phyloP scores from a whole-genome alignment of 2,888 invertebrate species.

The Agriotes lineatus region DNA sequence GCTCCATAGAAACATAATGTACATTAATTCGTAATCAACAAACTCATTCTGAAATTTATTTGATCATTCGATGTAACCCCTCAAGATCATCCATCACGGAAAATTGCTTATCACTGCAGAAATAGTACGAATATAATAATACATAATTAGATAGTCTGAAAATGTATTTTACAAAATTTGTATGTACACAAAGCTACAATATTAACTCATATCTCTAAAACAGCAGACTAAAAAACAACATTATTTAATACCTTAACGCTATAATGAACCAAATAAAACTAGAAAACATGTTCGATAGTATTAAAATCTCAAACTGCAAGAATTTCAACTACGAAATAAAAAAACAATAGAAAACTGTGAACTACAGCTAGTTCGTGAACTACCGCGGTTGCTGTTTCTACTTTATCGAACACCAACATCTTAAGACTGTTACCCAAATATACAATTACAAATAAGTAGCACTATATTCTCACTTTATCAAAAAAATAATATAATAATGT shows the following conservation, averaged over 20 bases:
- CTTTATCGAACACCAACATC: constrained; percentile 9
- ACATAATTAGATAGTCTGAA: constrained; percentile 17
- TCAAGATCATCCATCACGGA: no score
- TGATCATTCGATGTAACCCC: no score
- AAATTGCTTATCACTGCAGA: no score
- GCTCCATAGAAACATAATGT: no score
- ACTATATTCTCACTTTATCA: constrained; percentile 11
- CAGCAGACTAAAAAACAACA: constrained; percentile 13
- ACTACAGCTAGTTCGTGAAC: neutral
- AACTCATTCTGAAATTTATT: no score
- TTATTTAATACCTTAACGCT: constrained; percentile 9
- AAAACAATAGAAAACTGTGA: neutral
- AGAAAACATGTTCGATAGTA: constrained; percentile 3
- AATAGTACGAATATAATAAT: no score
- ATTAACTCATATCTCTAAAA: constrained; percentile 15
- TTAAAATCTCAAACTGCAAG: neutral
- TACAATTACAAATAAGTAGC: constrained; percentile 14
- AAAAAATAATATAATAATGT: constrained; percentile 3
- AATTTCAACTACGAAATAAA: neutral
- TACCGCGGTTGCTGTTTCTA: neutral
- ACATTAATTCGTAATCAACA: no score
- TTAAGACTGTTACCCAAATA: constrained; percentile 6
- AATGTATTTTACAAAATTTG: constrained; percentile 28
- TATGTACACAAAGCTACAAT: constrained; percentile 26
- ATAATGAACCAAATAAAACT: constrained; percentile 19